These are phyloP conservation scores for Caenorhabditis sp. DNA, from an alignment of 2,888 invertebrate species.

Conservation along the genomic window DNA sequence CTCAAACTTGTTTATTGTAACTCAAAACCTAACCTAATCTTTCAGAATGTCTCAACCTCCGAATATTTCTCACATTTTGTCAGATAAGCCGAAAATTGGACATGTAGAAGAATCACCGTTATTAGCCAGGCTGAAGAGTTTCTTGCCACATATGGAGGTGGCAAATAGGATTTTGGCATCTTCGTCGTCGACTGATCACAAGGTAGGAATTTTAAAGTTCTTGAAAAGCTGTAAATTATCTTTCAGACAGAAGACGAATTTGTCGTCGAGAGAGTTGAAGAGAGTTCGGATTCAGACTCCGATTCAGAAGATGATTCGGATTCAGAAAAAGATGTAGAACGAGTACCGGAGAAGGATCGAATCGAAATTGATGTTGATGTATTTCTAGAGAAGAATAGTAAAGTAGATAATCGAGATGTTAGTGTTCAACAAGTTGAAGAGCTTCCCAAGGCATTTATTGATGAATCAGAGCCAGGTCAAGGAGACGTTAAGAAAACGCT, in stretches of 20 bases:
- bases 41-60: constrained; percentile 26
- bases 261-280: constrained; percentile 22
- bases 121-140: constrained; percentile 33
- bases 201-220: too few relatives aligned
- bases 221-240: too few relatives aligned
- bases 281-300: neutral
- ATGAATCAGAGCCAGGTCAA: neutral
- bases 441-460: constrained; percentile 35
- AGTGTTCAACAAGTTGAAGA: constrained; percentile 34
- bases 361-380: constrained; percentile 45
- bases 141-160: constrained; percentile 53
- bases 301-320: constrained; percentile 20
- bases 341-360: neutral
- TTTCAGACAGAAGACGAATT: too few relatives aligned
- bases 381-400: constrained; percentile 26
- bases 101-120: constrained; percentile 22
- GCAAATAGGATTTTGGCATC: constrained; percentile 47
- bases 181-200: neutral
- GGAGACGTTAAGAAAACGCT: constrained; percentile 11
- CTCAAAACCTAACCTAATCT: neutral
- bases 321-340: constrained; percentile 17
- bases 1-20: neutral
- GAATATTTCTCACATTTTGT: constrained; percentile 12
- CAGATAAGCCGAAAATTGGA: constrained; percentile 27
- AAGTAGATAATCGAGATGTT: constrained; percentile 29